Conservation (phyloP, 2,113 vertebrate species). For the Noctilio leporinus region DNA sequence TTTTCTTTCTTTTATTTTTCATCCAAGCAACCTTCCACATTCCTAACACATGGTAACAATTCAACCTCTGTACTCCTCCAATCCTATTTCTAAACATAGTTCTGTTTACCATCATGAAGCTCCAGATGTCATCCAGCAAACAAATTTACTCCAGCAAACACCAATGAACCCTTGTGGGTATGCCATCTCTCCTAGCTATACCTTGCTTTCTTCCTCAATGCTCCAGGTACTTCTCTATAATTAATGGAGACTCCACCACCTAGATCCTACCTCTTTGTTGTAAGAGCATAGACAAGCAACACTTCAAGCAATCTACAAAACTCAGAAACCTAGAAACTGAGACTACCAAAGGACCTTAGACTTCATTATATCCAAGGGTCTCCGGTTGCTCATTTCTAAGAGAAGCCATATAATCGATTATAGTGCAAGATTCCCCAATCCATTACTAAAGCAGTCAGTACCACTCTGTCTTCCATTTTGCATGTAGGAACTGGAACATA, state of each 20-base stretch:
- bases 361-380: neutral
- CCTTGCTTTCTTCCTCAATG: neutral
- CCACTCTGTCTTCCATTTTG: neutral
- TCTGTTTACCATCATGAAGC: constrained; percentile 18
- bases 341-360: neutral
- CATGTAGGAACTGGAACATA: neutral
- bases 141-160: neutral
- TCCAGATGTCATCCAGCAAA: neutral
- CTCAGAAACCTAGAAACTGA: neutral
- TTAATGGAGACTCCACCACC: neutral
- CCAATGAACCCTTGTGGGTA: neutral
- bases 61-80: constrained; percentile 35
- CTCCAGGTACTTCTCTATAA: neutral
- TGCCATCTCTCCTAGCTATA: neutral
- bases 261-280: neutral
- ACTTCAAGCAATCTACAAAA: neutral
- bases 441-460: neutral
- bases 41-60: constrained; percentile 11
- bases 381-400: neutral
- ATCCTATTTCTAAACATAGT: constrained; percentile 24
- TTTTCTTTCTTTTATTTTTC: constrained; percentile 34
- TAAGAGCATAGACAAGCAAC: neutral
- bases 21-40: constrained; percentile 38
- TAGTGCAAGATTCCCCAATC: neutral
- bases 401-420: neutral